A percentile compares a stretch with the other conserved stretches of the same genome.
phyloP scores from a whole-genome alignment of 2,113 vertebrate genomes.

The Cryptomyrus ogoouensis region DNA sequence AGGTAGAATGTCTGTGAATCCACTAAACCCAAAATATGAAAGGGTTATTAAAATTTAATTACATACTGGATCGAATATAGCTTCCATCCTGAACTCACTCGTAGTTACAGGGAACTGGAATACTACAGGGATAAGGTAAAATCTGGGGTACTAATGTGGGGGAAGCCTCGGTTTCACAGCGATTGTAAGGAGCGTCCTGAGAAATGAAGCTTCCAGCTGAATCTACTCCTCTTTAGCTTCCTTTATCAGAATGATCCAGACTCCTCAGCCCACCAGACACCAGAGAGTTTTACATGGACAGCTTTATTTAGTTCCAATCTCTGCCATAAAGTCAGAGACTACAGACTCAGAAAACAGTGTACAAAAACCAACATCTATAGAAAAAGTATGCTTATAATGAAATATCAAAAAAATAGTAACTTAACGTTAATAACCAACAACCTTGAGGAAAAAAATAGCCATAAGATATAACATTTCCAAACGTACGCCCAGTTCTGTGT shows the following conservation, averaged over 20 bases:
- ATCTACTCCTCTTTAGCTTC: neutral
- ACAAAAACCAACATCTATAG: conserved; percentile 75
- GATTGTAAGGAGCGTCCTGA: neutral
- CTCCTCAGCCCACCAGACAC: neutral
- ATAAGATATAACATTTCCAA: conserved; percentile 55
- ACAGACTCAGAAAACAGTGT: conserved; percentile 63
- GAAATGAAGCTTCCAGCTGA: neutral
- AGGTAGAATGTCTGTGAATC: neutral
- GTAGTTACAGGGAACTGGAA: neutral
- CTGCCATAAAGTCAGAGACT: conserved; percentile 59
- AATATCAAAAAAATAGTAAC: conserved; percentile 62
- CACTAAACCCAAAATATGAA: neutral
- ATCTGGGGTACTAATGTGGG: neutral
- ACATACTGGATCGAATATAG: neutral
- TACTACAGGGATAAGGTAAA: neutral
- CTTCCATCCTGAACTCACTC: neutral
- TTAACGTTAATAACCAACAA: conserved; percentile 54
- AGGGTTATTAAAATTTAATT: neutral
- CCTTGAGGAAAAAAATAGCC: conserved; percentile 58
- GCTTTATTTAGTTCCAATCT: conserved; percentile 63
- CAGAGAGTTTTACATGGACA: conserved; percentile 49
- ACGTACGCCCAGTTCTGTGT: conserved; percentile 59
- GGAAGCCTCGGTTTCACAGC: neutral
- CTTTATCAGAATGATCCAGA: neutral
- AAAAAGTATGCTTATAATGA: conserved; percentile 72